These are phyloP conservation scores for Coilia nasus DNA, from an alignment of 2,797 vertebrate genomes.

Conservation along the genomic window DNA sequence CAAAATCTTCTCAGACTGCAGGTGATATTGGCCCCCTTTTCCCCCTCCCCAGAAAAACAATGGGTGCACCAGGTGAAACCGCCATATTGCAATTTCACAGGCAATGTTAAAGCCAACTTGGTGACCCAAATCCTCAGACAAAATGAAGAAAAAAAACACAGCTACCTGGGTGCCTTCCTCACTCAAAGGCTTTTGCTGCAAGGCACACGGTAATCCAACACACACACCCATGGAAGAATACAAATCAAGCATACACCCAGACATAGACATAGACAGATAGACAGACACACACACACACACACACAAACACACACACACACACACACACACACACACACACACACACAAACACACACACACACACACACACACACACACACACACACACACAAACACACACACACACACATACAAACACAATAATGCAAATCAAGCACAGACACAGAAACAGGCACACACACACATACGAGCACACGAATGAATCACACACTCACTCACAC, in stretches of 20 bases:
- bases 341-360: no score
- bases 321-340: no score
- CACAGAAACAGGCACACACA: no score
- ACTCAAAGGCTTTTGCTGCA: no score
- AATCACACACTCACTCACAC: not conserved
- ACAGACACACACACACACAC: not conserved
- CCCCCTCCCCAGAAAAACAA: not conserved
- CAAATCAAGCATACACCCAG: not conserved
- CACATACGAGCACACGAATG: not conserved
- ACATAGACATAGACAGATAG: not conserved
- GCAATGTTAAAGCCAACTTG: conserved; percentile 38
- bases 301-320: not conserved
- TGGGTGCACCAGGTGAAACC: conserved; percentile 1
- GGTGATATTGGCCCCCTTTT: conserved; percentile 40
- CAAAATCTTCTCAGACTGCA: conserved; percentile 48
- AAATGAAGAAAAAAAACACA: not conserved
- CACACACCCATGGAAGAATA: not conserved
- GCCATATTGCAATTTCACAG: conserved; percentile 31
- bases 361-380: no score
- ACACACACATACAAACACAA: no score
- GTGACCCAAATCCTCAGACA: conserved; percentile 42
- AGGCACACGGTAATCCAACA: not conserved
- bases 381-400: no score
- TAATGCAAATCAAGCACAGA: no score
- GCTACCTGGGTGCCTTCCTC: not conserved